Evolutionary conservation across 1,140 invertebrate genomes (phyloP), one percentile per base, ranked within the genome.

Genomic region (Drusus annulatus): DNA sequence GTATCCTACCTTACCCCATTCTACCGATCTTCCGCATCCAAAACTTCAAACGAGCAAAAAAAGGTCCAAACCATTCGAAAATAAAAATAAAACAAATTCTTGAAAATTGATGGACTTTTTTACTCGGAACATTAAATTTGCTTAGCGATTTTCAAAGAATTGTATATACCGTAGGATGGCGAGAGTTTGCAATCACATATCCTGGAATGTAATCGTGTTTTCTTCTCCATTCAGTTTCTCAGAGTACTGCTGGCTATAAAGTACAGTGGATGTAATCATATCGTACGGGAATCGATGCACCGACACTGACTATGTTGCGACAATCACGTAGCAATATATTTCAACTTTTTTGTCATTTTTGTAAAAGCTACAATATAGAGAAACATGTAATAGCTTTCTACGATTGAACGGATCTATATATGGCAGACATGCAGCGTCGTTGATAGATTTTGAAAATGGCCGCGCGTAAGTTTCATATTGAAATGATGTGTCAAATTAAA

Each of bases 141-240:
- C 62, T 65, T 65, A 2, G 13, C 7, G 3, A 31, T 65, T 65
- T 13, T 25, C 36, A 1, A 0, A 21, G 21, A 25, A 17, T 3
- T 16, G 8, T 2, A 28, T 7, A 21, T 28, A 25, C 21, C 23
- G 62, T 65, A 65, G 25, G 6, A 28, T 28, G 62, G 62, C 16
- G 62, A 65, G 25, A 65, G 21, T 65, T 65, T 65, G 62, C 62
- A 65, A 65, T 65, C 62, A 65, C 62, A 65, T 65, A 65, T 21
- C 62, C 25, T 2, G 62, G 62, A 65, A 65, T 25, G 62, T 65
- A 65, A 65, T 65, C 62, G 25, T 28, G 62, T 65, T 65, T 65
- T 65, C 62, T 25, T 65, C 62, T 65, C 62, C 19, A 65, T 65
- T 65, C 62, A 65, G 62, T 65, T 65, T 65, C 62, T 65, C 62